phyloP scores from a whole-genome alignment of 2,888 invertebrate species.

The Toxonevra muliebris region DNA sequence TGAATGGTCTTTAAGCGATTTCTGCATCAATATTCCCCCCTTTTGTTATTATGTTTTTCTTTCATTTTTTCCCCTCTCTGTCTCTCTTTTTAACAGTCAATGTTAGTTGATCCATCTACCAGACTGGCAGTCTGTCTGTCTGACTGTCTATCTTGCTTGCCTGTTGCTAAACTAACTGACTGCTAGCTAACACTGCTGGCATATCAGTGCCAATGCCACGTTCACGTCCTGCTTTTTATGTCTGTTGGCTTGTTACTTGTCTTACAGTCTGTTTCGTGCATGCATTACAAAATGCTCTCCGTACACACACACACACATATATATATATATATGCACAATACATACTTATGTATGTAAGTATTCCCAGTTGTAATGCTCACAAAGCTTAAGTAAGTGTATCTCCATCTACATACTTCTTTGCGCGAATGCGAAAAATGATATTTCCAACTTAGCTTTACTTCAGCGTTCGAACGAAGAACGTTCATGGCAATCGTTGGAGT shows the following conservation, averaged over 20 bases:
- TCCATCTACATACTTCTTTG: too few relatives aligned
- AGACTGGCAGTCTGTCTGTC: conserved; percentile 38
- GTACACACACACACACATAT: neutral
- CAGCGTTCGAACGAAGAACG: conserved; percentile 22
- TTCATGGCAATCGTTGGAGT: conserved; percentile 20
- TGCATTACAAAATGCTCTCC: conserved; percentile 43
- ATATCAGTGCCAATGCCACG: neutral
- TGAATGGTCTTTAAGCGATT: conserved; percentile 21
- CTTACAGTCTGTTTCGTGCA: conserved; percentile 39
- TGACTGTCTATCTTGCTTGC: conserved; percentile 37
- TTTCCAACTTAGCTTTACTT: conserved; percentile 1
- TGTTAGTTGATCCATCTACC: conserved; percentile 34
- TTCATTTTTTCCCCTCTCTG: conserved; percentile 10
- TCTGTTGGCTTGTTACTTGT: conserved; percentile 36
- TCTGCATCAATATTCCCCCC: conserved; percentile 6
- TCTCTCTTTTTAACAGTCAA: conserved; percentile 15
- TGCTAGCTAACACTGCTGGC: conserved; percentile 13
- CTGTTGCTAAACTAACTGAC: conserved; percentile 38
- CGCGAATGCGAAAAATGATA: conserved; percentile 17
- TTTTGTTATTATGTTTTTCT: neutral
- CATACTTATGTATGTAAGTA: conserved; percentile 29
- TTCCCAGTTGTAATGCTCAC: conserved; percentile 42
- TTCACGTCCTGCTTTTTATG: conserved; percentile 19
- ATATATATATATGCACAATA: neutral
- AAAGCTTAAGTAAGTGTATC: conserved; percentile 22